These are phyloP conservation scores for Panulirus ornatus DNA, from an alignment of 1,140 invertebrate species.

Conservation along the genomic window DNA sequence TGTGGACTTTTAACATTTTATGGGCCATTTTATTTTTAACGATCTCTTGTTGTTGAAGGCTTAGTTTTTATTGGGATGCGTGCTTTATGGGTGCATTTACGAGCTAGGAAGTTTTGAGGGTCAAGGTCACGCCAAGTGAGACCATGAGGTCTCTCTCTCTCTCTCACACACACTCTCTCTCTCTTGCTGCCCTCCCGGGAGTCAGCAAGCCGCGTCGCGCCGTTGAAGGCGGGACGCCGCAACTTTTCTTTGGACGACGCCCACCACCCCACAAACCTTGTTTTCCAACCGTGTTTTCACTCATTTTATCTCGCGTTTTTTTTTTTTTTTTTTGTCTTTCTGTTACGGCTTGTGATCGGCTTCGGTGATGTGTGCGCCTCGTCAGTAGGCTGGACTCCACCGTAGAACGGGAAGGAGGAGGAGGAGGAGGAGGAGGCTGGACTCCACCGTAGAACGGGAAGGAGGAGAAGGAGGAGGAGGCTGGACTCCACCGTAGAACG, in stretches of 20 bases:
- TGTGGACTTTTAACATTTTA: conserved; percentile 63
- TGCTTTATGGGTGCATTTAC: conserved; percentile 70
- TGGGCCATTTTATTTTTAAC: conserved; percentile 71
- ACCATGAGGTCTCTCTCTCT: not conserved
- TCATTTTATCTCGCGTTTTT: not conserved
- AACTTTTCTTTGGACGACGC: no score
- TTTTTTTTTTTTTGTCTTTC: not conserved
- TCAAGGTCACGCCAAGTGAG: conserved; percentile 49
- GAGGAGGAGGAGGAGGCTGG: no score
- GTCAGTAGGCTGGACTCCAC: no score
- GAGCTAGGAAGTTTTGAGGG: conserved; percentile 45
- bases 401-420: no score
- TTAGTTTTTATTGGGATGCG: conserved; percentile 72
- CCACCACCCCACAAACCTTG: no score
- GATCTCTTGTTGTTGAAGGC: conserved; percentile 69
- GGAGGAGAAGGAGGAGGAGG: no score
- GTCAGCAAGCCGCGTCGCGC: conserved; percentile 2
- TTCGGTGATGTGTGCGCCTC: no score
- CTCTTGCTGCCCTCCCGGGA: no score
- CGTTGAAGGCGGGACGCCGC: not conserved
- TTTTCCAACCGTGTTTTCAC: no score
- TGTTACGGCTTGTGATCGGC: no score
- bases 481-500: no score
- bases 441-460: no score
- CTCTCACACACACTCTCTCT: conserved; percentile 24